Percentiles rank a stretch among this genome's conserved stretches.
These are phyloP conservation scores for Cetonia aurata DNA, from an alignment of 2,888 invertebrate species.

Conservation along the genomic window DNA sequence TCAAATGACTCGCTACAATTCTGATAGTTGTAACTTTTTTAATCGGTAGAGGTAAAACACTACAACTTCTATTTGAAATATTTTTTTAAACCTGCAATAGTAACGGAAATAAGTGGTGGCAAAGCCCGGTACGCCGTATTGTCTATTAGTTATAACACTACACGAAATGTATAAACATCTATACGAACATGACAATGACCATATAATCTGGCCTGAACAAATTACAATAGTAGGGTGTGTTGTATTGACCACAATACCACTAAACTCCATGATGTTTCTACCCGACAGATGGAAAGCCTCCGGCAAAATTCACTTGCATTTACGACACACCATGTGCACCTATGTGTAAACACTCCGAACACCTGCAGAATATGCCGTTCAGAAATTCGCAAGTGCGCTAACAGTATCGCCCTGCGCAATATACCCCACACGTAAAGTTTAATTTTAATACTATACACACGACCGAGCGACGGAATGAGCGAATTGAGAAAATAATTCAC, in stretches of 20 bases:
- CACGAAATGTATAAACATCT: no score
- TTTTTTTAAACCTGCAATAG: no score
- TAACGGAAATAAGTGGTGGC: no score
- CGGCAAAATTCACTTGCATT: neutral
- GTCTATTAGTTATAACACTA: no score
- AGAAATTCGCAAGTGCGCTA: conserved; percentile 19
- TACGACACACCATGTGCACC: neutral
- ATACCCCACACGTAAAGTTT: conserved; percentile 22
- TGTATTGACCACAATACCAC: conserved; percentile 10
- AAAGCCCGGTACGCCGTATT: no score
- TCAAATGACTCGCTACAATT: no score
- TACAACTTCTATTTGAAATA: no score
- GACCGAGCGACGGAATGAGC: conserved; percentile 6
- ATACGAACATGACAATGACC: neutral
- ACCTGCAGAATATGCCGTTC: conserved; percentile 23
- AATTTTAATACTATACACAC: conserved; percentile 32
- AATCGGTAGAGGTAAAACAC: no score
- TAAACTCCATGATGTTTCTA: conserved; percentile 6
- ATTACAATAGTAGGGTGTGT: neutral
- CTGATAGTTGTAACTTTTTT: no score
- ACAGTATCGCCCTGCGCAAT: conserved; percentile 8
- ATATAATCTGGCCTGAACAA: conserved; percentile 10
- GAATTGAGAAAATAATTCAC: conserved; percentile 35
- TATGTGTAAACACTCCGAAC: conserved; percentile 1
- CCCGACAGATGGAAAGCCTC: conserved; percentile 1